Evolutionary conservation across 2,113 vertebrate genomes (phyloP), one percentile per base, ranked within the genome.

Genomic region (Turnix velox): DNA sequence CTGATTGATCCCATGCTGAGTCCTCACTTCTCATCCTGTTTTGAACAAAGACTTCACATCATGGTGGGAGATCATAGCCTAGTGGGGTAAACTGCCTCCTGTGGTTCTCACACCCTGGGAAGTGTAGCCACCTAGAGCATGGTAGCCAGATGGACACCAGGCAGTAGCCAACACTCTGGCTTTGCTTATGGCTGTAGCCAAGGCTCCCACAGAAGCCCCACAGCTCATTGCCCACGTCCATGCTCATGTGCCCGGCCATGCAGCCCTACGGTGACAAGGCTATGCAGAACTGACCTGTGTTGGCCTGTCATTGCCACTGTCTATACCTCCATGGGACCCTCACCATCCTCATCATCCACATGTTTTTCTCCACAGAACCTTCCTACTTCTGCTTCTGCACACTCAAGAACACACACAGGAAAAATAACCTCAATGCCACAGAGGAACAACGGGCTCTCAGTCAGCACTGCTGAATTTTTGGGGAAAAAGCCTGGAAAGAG

Each of bases 111-210:
- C 12, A 24, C 54, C 6, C 8, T 25, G 31, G 49, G 59, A 46
- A 81, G 39, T 6, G 4, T 61, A 51, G 49, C 23, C 51, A 80
- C 20, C 7, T 27, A 46, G 14, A 33, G 25, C 30, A 48, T 9
- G 0, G 2, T 0, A 75, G 68, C 40, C 40, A 82, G 80, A 66
- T 0, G 8, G 77, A 55, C 3, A 2, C 5, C 24, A 49, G 35
- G 76, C 55, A 80, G 35, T 2, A 16, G 35, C 43, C 2, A 8
- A 42, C 23, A 27, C 49, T 42, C 57, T 27, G 55, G 20, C 40
- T n/a, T 7, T 1, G 7, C 12, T 62, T 31, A n/a, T 6, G 61
- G 57, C 30, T 76, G 68, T 42, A 73, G 42, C 27, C 31, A 28
- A 67, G 30, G 61, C 46, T 90, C 55, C 18, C 25, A 27, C 42